Conservation (phyloP, 2,113 vertebrate species). For the Oreochromis spilurus region DNA sequence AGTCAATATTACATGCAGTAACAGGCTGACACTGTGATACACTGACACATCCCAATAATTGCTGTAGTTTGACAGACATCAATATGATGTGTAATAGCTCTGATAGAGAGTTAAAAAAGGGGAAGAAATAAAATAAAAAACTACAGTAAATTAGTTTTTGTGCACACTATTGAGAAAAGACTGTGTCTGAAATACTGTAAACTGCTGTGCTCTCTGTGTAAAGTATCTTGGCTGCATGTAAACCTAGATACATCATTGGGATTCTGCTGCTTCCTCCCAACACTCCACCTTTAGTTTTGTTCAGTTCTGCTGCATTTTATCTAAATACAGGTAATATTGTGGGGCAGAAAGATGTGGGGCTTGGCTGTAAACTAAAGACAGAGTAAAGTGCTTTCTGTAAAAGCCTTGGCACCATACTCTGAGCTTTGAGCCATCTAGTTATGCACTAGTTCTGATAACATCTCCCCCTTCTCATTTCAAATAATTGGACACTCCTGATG, state of each 20-base stretch:
- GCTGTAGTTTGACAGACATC: neutral
- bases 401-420: neutral
- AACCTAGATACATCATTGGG: neutral
- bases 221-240: neutral
- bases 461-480: neutral
- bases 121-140: neutral
- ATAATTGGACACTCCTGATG: neutral
- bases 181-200: neutral
- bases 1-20: neutral
- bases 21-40: neutral
- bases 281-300: neutral
- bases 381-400: neutral
- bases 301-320: neutral
- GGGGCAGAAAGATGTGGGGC: neutral
- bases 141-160: neutral
- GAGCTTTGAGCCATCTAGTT: neutral
- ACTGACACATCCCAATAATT: neutral
- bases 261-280: neutral
- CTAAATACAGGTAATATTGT: neutral
- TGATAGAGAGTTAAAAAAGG: neutral
- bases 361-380: neutral
- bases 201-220: neutral
- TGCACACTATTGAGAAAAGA: neutral
- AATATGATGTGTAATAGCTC: neutral
- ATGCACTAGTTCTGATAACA: neutral